Evolutionary conservation across 2,113 vertebrate genomes (phyloP), one percentile per base, ranked within the genome.

Genomic region (Oenanthe melanoleuca): DNA sequence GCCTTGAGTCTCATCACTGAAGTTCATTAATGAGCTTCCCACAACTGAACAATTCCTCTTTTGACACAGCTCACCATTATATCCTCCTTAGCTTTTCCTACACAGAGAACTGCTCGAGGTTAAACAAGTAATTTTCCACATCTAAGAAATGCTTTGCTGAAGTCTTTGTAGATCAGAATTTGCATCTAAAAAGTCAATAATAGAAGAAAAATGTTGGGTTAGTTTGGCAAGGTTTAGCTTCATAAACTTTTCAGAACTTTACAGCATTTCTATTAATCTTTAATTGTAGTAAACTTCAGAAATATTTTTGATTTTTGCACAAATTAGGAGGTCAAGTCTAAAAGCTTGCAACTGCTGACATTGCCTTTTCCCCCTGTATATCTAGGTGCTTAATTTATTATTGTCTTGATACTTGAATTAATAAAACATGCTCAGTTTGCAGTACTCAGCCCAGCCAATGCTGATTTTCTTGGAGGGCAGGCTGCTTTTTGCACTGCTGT

Each of bases 351-450:
- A 60, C 34, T 88, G 73, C 83, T 89, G 69, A 65, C 77, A 52
- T 25, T 71, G 73, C 77, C 38, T 80, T 92, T 92, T 78, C 40
- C 16, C 44, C 75, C 34, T 2, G 0, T 80, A 11, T 47, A 70
- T 59, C 14, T 66, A 47, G 75, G 47, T 80, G 77, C 71, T 84
- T 66, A 37, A 92, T 92, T 91, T 90, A 55, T 92, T 91, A 70
- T 86, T 86, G 57, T 84, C 72, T 60, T 78, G 72, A 31, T 49
- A 17, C 31, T 49, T 38, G 71, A 63, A 88, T 94, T 87, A 93
- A 87, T 77, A 78, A 87, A 97, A 80, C 44, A 49, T 86, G 77
- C 72, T 83, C 40, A 28, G 65, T 60, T 77, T 95, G 56, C 64
- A 71, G 33, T 28, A 31, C 29, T 85, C 74, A 18, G 26, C 31